These are phyloP conservation scores for Hydropotes inermis DNA, from an alignment of 2,113 vertebrate genomes.

Conservation along the genomic window DNA sequence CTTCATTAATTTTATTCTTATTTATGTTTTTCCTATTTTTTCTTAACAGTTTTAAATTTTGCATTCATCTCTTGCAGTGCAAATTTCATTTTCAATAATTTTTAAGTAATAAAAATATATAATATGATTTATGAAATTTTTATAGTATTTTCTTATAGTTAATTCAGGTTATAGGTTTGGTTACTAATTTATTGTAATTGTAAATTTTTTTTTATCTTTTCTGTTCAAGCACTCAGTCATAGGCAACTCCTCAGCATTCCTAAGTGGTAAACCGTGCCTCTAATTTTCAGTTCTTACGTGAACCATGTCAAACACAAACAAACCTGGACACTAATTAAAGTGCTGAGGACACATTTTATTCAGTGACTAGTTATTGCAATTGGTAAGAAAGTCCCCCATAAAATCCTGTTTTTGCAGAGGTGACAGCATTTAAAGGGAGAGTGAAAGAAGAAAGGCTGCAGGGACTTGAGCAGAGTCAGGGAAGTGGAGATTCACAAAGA, in stretches of 20 bases:
- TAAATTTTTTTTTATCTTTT: neutral
- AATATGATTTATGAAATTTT: neutral
- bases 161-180: neutral
- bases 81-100: neutral
- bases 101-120: neutral
- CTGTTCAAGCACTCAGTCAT: neutral
- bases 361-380: neutral
- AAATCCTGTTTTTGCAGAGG: neutral
- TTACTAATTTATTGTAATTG: neutral
- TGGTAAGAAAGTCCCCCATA: neutral
- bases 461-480: neutral
- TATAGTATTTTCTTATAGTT: neutral
- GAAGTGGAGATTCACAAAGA: neutral
- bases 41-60: neutral
- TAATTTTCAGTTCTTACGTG: neutral
- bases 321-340: neutral
- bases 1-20: neutral
- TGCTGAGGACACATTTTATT: neutral
- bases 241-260: neutral
- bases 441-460: accelerated
- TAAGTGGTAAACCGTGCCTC: neutral
- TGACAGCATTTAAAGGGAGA: neutral
- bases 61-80: neutral
- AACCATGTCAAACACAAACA: neutral
- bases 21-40: neutral